A percentile compares a stretch with the other conserved stretches of the same genome.
Conservation (phyloP, 2,888 invertebrate genomes). For the Polietes domitor region DNA sequence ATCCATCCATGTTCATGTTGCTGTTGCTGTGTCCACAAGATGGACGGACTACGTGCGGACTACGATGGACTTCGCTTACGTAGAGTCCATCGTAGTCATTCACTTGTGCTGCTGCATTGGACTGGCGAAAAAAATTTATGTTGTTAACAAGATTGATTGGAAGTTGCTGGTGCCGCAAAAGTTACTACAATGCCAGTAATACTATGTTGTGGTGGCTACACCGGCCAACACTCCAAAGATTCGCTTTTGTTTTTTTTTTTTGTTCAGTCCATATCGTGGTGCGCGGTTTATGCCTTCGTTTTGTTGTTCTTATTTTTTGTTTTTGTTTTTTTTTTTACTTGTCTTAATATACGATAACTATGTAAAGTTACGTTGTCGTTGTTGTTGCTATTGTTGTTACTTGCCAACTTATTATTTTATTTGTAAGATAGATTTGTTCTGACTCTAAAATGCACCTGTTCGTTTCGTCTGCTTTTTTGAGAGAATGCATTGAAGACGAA, state of each 20-base stretch:
- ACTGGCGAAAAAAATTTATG: slow-evolving; percentile 38
- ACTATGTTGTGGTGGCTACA: slow-evolving; percentile 28
- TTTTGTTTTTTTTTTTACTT: neutral
- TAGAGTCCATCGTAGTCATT: neutral
- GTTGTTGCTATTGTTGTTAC: neutral
- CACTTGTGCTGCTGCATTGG: slow-evolving; percentile 1
- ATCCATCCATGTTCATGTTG: slow-evolving; percentile 46
- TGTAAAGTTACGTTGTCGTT: slow-evolving; percentile 44
- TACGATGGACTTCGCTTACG: neutral
- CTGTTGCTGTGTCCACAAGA: slow-evolving; percentile 18
- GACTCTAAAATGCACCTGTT: slow-evolving; percentile 63
- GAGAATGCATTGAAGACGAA: neutral
- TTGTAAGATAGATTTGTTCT: slow-evolving; percentile 54
- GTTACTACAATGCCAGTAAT: neutral
- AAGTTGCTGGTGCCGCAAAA: slow-evolving; percentile 55
- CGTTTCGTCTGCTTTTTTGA: slow-evolving; percentile 6
- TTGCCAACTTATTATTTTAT: slow-evolving; percentile 53
- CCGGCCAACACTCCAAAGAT: neutral
- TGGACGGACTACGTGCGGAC: slow-evolving; percentile 8
- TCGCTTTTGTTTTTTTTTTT: neutral
- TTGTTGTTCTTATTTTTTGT: slow-evolving; percentile 19
- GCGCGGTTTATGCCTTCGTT: too few species aligned
- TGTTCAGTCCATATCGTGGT: too few species aligned
- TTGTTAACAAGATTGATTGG: slow-evolving; percentile 67
- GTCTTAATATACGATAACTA: slow-evolving; percentile 47